These are phyloP conservation scores for Lacanobia oleracea DNA, from an alignment of 2,888 invertebrate genomes.

Conservation along the genomic window DNA sequence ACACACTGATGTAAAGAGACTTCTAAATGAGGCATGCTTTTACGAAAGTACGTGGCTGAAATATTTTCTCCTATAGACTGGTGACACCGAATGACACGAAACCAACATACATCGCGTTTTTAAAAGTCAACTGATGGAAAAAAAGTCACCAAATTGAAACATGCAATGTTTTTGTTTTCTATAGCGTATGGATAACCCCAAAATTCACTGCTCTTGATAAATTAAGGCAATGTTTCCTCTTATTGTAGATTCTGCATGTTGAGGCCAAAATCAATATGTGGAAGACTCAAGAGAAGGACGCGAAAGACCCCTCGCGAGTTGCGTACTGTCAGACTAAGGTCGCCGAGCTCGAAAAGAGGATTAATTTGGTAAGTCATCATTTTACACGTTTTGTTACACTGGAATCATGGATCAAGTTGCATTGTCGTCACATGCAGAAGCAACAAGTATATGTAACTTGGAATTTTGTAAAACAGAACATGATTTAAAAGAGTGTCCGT, in stretches of 20 bases:
- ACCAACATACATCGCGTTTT: no score
- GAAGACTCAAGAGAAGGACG: conserved; percentile 74
- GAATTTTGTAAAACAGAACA: no score
- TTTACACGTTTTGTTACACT: neutral
- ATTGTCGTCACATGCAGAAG: no score
- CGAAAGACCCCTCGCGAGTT: conserved; percentile 80
- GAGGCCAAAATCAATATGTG: conserved; percentile 87
- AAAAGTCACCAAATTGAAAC: no score
- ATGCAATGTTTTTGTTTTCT: no score
- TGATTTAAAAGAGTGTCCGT: no score
- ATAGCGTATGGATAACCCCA: no score
- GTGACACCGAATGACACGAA: no score
- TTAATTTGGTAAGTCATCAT: conserved; percentile 73
- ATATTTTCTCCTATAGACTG: neutral
- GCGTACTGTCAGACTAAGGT: conserved; percentile 82
- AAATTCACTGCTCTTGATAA: neutral
- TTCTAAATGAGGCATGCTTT: neutral
- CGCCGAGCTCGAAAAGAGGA: conserved; percentile 71
- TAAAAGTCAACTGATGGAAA: no score
- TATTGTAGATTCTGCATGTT: conserved; percentile 78
- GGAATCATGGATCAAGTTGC: neutral
- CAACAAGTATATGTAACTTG: no score
- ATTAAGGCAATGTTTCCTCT: neutral
- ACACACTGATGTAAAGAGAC: neutral
- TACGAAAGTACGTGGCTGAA: neutral